Evolutionary conservation across 2,113 vertebrate genomes (phyloP).

Genomic region (Saguinus midas): DNA sequence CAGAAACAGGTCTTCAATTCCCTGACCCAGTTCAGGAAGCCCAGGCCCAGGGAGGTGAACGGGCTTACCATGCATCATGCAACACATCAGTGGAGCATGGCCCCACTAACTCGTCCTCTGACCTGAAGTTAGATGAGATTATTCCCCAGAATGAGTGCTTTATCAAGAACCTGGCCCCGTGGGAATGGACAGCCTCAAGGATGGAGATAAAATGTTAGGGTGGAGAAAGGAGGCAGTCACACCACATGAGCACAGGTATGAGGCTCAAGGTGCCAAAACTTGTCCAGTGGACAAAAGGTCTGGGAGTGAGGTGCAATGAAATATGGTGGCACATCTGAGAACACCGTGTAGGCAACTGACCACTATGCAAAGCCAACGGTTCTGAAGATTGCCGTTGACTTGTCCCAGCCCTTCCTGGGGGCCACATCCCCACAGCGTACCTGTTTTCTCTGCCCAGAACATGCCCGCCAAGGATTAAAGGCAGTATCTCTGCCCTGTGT

Average conservation of each 20-base stretch:
- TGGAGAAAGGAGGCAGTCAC: not conserved
- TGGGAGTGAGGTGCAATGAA: not conserved
- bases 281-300: not conserved
- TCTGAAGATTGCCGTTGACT: fast-evolving
- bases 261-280: not conserved
- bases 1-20: not conserved
- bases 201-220: not conserved
- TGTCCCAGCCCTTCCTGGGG: not conserved
- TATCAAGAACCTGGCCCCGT: not conserved
- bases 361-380: not conserved
- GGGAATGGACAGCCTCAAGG: not conserved
- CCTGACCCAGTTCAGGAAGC: not conserved
- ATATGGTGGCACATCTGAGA: fast-evolving
- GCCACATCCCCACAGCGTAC: too few relatives aligned
- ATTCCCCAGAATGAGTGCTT: not conserved
- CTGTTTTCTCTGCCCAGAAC: not conserved
- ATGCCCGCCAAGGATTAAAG: not conserved
- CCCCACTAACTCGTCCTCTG: not conserved
- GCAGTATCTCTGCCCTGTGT: not conserved
- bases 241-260: not conserved
- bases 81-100: not conserved
- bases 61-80: too few relatives aligned
- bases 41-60: not conserved
- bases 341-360: not conserved
- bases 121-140: not conserved